Base-by-base conservation (phyloP, 2,113 vertebrate genomes). In the Lasiurus borealis region DNA sequence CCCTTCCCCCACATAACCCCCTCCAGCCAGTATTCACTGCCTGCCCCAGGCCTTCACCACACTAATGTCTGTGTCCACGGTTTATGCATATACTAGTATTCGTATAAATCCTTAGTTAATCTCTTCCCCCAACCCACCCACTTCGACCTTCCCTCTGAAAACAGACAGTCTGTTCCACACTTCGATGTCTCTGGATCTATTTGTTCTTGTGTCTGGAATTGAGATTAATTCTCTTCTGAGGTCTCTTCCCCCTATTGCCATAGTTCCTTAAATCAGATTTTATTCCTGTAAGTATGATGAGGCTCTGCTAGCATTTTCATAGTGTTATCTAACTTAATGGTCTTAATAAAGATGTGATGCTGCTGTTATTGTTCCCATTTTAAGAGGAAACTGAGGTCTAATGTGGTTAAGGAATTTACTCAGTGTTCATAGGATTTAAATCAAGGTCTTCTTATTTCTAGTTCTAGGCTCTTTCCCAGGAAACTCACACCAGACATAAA, bases 381-480 rank as follows among this genome's bases (percentile, higher is more conserved):
- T 88, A 89, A 82, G 68, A 77, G 14, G 75, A 94, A 76, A 93
- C 36, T 48, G 4, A 66, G 14, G 23, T 85, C 29, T 29, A 68
- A 85, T 72, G n/a, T n/a, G 7, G 54, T 86, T 83, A 83, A 85
- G 31, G 34, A 62, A 93, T 59, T 83, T 73, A 78, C 46, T 93
- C 50, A 93, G 2, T 93, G 69, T 94, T 94, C 54, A n/a, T 40
- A 25, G 36, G 40, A n/a, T 76, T 93, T 93, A 95, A 96, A 86
- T 94, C 46, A 91, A 59, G 75, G 27, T 64, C 89, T 93, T 93
- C 44, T 93, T 44, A 91, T 86, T 93, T 94, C 75, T 23, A 88
- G 21, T 86, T 93, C 59, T 66, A 84, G 69, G 29, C 62, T 78
- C 12, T 80, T 93, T 86, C 83, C 87, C 64, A 87, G 71, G 57